Base-by-base conservation (phyloP, 2,797 vertebrate species). In the Avahi laniger region DNA sequence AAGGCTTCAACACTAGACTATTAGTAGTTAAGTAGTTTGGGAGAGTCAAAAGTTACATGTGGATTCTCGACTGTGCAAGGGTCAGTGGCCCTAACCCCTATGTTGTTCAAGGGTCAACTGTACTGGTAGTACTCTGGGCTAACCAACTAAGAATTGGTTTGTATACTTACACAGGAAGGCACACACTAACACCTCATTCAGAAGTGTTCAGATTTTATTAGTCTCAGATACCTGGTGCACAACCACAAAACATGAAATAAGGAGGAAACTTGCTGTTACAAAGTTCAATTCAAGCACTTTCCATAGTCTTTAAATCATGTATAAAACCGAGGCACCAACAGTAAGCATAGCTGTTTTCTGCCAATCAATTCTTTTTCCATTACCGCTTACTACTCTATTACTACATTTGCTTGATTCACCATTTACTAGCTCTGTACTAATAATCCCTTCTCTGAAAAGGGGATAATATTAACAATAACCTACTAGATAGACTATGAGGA, bases 161-260 rank as follows among this genome's bases (percentile, higher is more conserved):
- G 22, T 52, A 61, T 35, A 38, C 28, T 9, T 10, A 59, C 9
- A 48, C 14, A 26, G 43, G 26, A 69, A 50, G 1, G 35, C 26
- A 61, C 65, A 54, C 14, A 81, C 28, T 22, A 80, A 69, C 28
- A 69, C 12, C 65, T 57, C 46, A 57, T 65, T 93, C 46, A 83
- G 70, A 14, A 52, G 9, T 50, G 59, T 59, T 82, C 84, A 81
- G 30, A 57, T 12, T 75, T 54, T 89, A 24, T 91, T 54, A 61
- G 18, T 28, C 35, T 85, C 57, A 57, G 26, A 65, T 43, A 80
- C 38, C 46, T 70, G n/a, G 18, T 41, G 63, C 20, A 93, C 7
- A 85, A 75, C 13, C 50, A 81, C 67, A 85, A 48, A 96, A 38
- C 35, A 70, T 89, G 67, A 93, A 89, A 46, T 92, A 79, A 35